Conservation (phyloP, 2,888 invertebrate species). For the Abrostola triplasia region DNA sequence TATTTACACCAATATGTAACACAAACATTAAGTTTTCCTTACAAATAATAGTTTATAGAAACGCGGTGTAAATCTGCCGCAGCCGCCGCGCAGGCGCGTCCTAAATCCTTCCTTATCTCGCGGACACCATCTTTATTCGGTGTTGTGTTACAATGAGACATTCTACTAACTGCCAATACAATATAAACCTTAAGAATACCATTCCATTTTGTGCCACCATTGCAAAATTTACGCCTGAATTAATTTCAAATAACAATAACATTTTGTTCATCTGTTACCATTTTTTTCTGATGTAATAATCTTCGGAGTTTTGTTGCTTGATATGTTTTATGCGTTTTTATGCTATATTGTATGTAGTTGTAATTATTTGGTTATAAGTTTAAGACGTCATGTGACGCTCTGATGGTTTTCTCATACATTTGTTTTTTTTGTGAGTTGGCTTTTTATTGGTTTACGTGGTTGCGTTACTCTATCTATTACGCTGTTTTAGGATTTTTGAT, state of each 20-base stretch:
- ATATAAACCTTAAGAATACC: constrained; percentile 66
- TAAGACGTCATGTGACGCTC: constrained; percentile 57
- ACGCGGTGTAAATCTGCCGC: constrained; percentile 66
- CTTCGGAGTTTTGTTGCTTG: constrained; percentile 39
- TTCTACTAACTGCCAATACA: constrained; percentile 69
- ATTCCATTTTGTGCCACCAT: constrained; percentile 63
- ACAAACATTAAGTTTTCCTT: constrained; percentile 60
- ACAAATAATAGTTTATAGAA: constrained; percentile 66
- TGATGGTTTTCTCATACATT: constrained; percentile 37
- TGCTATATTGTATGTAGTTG: constrained; percentile 44
- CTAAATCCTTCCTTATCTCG: constrained; percentile 79
- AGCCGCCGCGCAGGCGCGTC: constrained; percentile 58
- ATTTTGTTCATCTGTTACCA: constrained; percentile 55
- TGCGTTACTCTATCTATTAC: not conserved
- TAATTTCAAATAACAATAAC: constrained; percentile 70
- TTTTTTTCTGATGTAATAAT: constrained; percentile 55
- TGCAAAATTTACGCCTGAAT: constrained; percentile 79
- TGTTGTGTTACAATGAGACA: constrained; percentile 77
- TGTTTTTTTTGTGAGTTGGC: constrained; percentile 5
- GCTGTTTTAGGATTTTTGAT: not conserved
- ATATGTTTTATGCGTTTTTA: constrained; percentile 45
- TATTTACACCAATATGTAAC: constrained; percentile 25
- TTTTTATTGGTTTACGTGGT: constrained; percentile 16
- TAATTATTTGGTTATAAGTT: constrained; percentile 65
- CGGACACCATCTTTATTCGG: constrained; percentile 75